Base-by-base conservation (phyloP, 1,140 invertebrate species). In the Drosophila tropicalis region DNA sequence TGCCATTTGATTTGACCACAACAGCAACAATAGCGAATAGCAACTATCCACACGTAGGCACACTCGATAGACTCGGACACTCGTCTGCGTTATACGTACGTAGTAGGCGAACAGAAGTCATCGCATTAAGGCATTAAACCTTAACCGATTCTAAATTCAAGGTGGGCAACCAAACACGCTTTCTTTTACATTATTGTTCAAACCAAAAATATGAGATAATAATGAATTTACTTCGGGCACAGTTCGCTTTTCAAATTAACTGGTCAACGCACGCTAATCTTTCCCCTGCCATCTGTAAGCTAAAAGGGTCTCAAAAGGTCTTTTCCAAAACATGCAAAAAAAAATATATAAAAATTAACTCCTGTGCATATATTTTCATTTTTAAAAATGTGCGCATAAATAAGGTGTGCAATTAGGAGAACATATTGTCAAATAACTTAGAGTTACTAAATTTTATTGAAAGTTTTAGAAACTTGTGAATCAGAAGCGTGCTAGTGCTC, bases 1-100 rank as follows among this genome's bases (percentile, higher is more conserved):
- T 87, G 83, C 80, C 83, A 79, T 86, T 83, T 80, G 83, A 36
- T 58, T 25, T 87, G 83, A 87, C 83, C 83, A 89, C 83, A 87
- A 77, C 80, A 87, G 89, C 84, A 67, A 58, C 22, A 39, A 44
- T 12, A 58, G 56, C 19, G 29, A 32, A 56, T 22, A 54, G 44
- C 44, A 17, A 40, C 19, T 22, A 19, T 55, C 6, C 15, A 10
- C 62, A 34, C 47, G 29, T 55, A 55, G 25, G 40, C 61, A 12
- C 15, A 15, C 44, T 36, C 34, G 34, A 36, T 3, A 51, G 9
- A 51, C 17, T 22, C 29, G 17, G 44, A 12, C 17, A 51, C 17
- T 22, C 44, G 44, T 51, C 7, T n/a, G n/a, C n/a, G 9, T 29
- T 9, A 47, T 2, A 17, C 44, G 15, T 19, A 47, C 44, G 9